These are phyloP conservation scores for Haemorhous mexicanus DNA, from an alignment of 2,113 vertebrate species.

Conservation along the genomic window DNA sequence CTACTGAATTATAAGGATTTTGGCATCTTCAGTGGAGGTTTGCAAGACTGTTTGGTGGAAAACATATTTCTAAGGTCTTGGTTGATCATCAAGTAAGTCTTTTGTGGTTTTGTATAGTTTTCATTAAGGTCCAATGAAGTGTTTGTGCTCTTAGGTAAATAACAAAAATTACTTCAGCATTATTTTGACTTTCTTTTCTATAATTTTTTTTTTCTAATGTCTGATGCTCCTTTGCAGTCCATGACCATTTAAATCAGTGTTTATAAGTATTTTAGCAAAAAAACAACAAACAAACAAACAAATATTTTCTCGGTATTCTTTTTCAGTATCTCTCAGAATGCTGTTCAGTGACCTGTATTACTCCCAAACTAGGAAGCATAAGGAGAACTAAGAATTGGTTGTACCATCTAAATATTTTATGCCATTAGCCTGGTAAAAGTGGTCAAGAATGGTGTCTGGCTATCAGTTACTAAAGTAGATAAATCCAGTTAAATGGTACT, in stretches of 20 bases:
- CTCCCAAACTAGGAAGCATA: neutral
- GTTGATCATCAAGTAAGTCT: neutral
- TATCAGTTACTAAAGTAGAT: neutral
- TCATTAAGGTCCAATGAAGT: neutral
- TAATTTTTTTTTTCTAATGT: neutral
- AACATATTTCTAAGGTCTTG: neutral
- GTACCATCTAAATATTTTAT: rapidly evolving
- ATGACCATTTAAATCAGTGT: neutral
- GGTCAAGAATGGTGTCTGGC: neutral
- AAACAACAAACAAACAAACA: no score
- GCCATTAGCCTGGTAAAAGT: neutral
- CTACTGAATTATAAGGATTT: neutral
- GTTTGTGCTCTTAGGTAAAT: neutral
- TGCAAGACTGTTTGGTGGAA: neutral
- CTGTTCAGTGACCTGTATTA: neutral
- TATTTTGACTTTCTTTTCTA: neutral
- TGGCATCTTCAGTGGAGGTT: neutral
- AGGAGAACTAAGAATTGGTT: neutral
- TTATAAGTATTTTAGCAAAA: neutral
- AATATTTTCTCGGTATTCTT: neutral
- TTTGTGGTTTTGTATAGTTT: neutral
- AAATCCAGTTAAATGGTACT: neutral
- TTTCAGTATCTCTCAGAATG: neutral
- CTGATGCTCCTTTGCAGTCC: neutral
- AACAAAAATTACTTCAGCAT: neutral